phyloP scores from a whole-genome alignment of 1,140 invertebrate genomes.

The Panulirus ornatus region DNA sequence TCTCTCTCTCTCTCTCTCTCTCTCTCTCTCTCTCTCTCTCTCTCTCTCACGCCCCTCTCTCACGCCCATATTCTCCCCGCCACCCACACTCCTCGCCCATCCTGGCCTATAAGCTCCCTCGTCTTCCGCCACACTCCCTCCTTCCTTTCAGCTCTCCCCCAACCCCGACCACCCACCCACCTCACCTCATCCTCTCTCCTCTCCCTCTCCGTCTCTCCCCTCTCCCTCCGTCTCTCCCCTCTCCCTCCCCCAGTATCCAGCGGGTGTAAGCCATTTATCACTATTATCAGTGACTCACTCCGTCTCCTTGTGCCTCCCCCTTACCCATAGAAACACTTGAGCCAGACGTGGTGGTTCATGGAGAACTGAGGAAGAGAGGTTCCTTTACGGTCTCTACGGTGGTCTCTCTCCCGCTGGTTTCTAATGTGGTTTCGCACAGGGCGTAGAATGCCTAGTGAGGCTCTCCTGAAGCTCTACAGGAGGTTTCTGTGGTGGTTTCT shows the following conservation, averaged over 20 bases:
- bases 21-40: neutral
- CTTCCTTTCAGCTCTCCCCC: neutral
- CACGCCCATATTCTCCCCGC: neutral
- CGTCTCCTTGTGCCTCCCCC: neutral
- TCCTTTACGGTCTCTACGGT: too few relatives aligned
- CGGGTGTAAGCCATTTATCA: slow-evolving; percentile 1
- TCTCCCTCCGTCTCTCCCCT: neutral
- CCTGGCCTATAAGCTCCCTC: too few relatives aligned
- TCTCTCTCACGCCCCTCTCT: neutral
- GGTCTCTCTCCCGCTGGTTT: too few relatives aligned
- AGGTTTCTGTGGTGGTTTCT: too few relatives aligned
- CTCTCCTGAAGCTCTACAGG: too few relatives aligned
- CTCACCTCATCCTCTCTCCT: neutral
- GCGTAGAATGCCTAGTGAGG: too few relatives aligned
- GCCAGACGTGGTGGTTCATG: too few relatives aligned
- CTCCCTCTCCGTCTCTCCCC: neutral
- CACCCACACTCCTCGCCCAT: neutral
- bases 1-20: neutral
- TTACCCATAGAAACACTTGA: too few relatives aligned
- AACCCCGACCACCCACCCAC: neutral
- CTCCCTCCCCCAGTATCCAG: neutral
- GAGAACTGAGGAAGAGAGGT: too few relatives aligned
- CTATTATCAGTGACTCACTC: neutral
- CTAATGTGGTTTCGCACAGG: too few relatives aligned
- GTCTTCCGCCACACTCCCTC: neutral